These are phyloP conservation scores for Trichacis sp. DNA, from an alignment of 2,888 invertebrate species.

Conservation along the genomic window DNA sequence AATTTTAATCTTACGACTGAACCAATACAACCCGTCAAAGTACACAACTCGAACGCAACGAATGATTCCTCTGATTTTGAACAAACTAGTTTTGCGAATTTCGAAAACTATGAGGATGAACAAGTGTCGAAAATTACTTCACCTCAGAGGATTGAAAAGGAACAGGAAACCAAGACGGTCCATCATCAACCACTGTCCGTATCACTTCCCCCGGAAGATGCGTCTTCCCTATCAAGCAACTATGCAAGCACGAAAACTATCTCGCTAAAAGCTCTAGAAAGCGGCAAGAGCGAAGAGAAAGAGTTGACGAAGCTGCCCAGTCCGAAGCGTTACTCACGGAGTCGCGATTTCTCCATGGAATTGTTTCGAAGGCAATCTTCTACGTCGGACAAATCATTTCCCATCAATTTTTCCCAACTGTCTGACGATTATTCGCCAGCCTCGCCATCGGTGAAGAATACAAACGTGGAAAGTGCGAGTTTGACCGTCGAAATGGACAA, in stretches of 20 bases:
- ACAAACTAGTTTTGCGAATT: constrained; percentile 67
- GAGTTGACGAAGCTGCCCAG: constrained; percentile 64
- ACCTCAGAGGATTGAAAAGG: constrained; percentile 43
- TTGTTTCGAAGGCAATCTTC: constrained; percentile 49
- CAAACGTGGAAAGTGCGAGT: constrained; percentile 59
- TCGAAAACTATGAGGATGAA: constrained; percentile 50
- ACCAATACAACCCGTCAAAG: constrained; percentile 50
- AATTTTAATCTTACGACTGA: constrained; percentile 57
- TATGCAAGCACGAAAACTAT: constrained; percentile 29
- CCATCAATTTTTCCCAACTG: constrained; percentile 58
- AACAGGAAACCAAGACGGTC: constrained; percentile 57
- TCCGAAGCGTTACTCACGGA: constrained; percentile 63
- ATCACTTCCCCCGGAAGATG: constrained; percentile 76
- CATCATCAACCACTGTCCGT: constrained; percentile 78
- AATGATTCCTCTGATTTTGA: constrained; percentile 67
- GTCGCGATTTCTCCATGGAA: constrained; percentile 57
- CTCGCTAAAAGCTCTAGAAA: constrained; percentile 37
- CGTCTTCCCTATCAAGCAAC: constrained; percentile 63
- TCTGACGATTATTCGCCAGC: constrained; percentile 52
- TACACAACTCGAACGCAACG: constrained; percentile 35
- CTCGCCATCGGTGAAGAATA: constrained; percentile 48
- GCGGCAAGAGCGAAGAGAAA: constrained; percentile 46
- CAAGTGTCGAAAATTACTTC: constrained; percentile 44
- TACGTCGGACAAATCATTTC: constrained; percentile 59
- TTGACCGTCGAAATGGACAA: constrained; percentile 66